These are phyloP conservation scores for Gymnoscopelus microlampas DNA, from an alignment of 2,797 vertebrate species.

Conservation along the genomic window DNA sequence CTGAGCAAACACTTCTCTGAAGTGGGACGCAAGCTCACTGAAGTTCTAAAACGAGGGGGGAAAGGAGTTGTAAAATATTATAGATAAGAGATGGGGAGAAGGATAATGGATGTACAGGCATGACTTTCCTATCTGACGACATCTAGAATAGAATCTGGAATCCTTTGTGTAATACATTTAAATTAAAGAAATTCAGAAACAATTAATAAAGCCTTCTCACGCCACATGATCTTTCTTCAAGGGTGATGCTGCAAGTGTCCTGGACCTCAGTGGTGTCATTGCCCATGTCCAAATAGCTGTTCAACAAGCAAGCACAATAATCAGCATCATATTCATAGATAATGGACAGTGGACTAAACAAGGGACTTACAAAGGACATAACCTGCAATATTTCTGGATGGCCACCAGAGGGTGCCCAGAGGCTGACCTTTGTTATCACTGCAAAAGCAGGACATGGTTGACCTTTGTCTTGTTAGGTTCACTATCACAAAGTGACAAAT, in stretches of 20 bases:
- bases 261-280: slow-evolving; percentile 44
- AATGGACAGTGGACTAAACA: too few relatives aligned
- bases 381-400: too few relatives aligned
- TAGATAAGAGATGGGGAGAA: not conserved
- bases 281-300: slow-evolving; percentile 68
- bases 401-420: too few relatives aligned
- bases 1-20: slow-evolving; percentile 66
- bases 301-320: slow-evolving; percentile 15
- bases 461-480: too few relatives aligned
- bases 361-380: too few relatives aligned
- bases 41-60: slow-evolving; percentile 65
- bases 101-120: not conserved
- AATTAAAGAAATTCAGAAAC: too few relatives aligned
- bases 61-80: not conserved
- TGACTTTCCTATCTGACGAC: too few relatives aligned
- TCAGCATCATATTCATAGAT: not conserved
- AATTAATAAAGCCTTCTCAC: slow-evolving; percentile 56
- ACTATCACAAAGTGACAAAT: too few relatives aligned
- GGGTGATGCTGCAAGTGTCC: slow-evolving; percentile 75
- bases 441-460: too few relatives aligned
- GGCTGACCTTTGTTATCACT: too few relatives aligned
- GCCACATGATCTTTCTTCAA: slow-evolving; percentile 70
- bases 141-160: too few relatives aligned
- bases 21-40: slow-evolving; percentile 50
- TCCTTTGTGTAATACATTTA: too few relatives aligned